These are phyloP conservation scores for Chironomus tepperi DNA, from an alignment of 1,140 invertebrate genomes.

Conservation along the genomic window DNA sequence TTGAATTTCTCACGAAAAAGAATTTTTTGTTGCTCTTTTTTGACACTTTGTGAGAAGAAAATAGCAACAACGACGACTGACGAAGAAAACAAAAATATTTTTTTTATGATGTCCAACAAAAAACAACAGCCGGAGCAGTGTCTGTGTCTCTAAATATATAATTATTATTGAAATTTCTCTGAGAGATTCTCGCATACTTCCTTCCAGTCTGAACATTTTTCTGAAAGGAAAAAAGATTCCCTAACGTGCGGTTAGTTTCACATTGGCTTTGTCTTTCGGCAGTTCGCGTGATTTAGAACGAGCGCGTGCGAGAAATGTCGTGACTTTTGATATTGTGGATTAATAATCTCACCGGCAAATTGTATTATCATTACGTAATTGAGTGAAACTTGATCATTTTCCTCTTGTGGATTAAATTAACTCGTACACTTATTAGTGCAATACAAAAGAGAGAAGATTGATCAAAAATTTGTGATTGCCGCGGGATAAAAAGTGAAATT, in stretches of 20 bases:
- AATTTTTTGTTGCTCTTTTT: neutral
- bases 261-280: conserved; percentile 1
- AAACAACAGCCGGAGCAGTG: too few species aligned
- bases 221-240: neutral
- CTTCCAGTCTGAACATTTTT: neutral
- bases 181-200: neutral
- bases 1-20: too few species aligned
- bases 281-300: conserved; percentile 5
- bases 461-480: neutral
- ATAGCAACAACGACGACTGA: neutral
- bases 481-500: neutral
- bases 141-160: too few species aligned
- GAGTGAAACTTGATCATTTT: neutral
- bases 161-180: too few species aligned
- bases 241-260: neutral
- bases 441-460: too few species aligned
- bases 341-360: neutral
- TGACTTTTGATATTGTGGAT: neutral
- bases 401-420: too few species aligned
- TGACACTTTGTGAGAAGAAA: conserved; percentile 1
- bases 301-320: neutral
- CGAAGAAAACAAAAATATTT: neutral
- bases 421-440: too few species aligned
- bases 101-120: neutral
- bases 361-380: neutral